Evolutionary conservation across 2,113 vertebrate species (phyloP).

Genomic region (Neoarius graeffei): DNA sequence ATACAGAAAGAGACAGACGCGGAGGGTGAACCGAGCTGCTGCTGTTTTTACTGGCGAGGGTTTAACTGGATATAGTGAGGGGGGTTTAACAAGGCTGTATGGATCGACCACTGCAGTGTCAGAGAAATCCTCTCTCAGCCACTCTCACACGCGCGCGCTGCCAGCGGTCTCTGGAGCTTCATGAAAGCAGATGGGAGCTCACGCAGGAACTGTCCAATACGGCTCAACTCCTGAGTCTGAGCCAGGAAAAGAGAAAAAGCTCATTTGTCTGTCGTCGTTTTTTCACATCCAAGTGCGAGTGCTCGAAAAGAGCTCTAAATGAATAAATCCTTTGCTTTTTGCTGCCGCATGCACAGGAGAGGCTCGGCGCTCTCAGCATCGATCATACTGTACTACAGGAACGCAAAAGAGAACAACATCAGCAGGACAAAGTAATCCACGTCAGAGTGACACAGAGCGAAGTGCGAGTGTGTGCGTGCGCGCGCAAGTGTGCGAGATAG

Average conservation of each 20-base stretch:
- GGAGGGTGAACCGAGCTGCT: constrained; percentile 13
- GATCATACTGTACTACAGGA: neutral
- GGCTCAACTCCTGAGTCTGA: constrained; percentile 53
- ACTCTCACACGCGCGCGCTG: constrained; percentile 11
- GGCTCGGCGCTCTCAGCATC: neutral
- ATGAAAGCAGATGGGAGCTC: constrained; percentile 39
- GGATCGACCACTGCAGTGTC: constrained; percentile 60
- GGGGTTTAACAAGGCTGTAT: constrained; percentile 60
- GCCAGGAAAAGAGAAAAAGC: constrained; percentile 58
- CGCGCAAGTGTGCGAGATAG: neutral
- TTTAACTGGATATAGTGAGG: constrained; percentile 42
- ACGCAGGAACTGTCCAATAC: constrained; percentile 57
- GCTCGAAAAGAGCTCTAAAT: constrained; percentile 2
- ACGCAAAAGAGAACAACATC: neutral
- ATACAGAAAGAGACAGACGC: neutral
- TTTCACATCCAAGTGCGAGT: constrained; percentile 43
- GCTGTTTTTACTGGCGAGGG: constrained; percentile 57
- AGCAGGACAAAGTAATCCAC: neutral
- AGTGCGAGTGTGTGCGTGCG: no score
- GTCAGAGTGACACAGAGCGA: neutral
- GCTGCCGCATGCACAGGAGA: neutral
- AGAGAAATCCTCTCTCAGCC: constrained; percentile 41
- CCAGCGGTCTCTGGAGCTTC: constrained; percentile 5
- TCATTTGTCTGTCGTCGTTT: constrained; percentile 47
- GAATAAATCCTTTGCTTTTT: neutral